These are phyloP conservation scores for Platyura marginata DNA, from an alignment of 1,140 invertebrate genomes.

Conservation along the genomic window DNA sequence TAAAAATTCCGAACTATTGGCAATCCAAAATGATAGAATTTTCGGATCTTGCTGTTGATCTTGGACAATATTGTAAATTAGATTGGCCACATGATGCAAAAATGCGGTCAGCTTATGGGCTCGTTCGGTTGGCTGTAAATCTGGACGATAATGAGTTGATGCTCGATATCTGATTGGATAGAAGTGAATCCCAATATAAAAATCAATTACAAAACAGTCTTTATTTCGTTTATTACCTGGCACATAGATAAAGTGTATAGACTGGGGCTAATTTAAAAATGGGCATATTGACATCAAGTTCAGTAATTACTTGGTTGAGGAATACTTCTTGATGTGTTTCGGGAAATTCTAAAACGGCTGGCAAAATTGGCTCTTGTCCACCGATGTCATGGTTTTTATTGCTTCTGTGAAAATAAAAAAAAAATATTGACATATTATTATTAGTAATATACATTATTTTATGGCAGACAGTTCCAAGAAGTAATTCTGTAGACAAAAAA, in stretches of 20 bases:
- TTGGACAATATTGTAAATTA: slow-evolving; percentile 70
- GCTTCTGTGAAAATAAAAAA: neutral
- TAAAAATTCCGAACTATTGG: slow-evolving; percentile 84
- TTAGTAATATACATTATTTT: no score
- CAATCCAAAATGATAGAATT: slow-evolving; percentile 87
- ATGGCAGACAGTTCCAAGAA: no score
- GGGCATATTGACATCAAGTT: slow-evolving; percentile 67
- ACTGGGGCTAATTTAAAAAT: slow-evolving; percentile 82
- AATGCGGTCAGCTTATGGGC: slow-evolving; percentile 77
- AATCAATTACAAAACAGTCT: neutral
- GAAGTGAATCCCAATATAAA: neutral
- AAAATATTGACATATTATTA: no score
- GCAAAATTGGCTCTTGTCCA: slow-evolving; percentile 74
- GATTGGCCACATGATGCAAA: slow-evolving; percentile 71
- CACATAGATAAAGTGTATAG: slow-evolving; percentile 86
- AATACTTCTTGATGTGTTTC: slow-evolving; percentile 88
- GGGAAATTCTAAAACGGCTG: slow-evolving; percentile 84
- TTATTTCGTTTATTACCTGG: slow-evolving; percentile 29
- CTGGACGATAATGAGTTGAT: slow-evolving; percentile 82
- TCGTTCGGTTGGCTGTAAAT: slow-evolving; percentile 75
- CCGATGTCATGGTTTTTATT: slow-evolving; percentile 11
- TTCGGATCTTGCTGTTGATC: slow-evolving; percentile 66
- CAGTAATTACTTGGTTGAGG: slow-evolving; percentile 66
- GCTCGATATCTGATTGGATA: slow-evolving; percentile 51
- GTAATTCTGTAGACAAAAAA: no score